Conservation (phyloP, 2,113 vertebrate genomes). For the Myrmecophaga tridactyla region DNA sequence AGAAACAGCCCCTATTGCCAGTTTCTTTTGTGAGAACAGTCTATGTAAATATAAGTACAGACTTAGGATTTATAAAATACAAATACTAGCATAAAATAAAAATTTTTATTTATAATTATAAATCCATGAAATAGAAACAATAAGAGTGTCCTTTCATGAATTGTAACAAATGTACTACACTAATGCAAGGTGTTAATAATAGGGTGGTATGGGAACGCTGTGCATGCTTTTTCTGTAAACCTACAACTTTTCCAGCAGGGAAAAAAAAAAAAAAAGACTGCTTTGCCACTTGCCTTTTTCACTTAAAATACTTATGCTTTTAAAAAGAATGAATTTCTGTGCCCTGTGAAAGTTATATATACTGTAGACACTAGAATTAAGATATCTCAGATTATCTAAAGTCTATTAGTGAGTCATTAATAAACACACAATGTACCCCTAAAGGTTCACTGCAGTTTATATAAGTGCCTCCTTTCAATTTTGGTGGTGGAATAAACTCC, state of each 20-base stretch:
- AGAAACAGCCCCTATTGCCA: background rate
- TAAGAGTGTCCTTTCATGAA: too few species aligned
- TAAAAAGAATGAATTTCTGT: background rate
- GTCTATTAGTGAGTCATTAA: background rate
- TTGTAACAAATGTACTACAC: too few species aligned
- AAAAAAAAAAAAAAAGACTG: background rate
- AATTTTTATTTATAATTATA: background rate
- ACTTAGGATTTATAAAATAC: background rate
- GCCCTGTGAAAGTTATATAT: background rate
- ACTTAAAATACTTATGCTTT: background rate
- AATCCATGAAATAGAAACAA: too few species aligned
- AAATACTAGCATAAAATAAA: background rate
- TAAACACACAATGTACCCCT: background rate
- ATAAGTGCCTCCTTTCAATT: background rate
- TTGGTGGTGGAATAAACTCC: background rate
- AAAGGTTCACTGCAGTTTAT: background rate
- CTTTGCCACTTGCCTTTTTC: background rate
- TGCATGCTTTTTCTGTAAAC: too few species aligned
- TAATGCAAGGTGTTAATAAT: too few species aligned
- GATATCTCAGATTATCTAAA: background rate
- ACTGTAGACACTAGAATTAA: background rate
- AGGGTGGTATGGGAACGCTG: too few species aligned
- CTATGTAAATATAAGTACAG: background rate
- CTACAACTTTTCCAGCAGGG: too few species aligned
- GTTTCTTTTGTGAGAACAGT: background rate